phyloP scores from a whole-genome alignment of 2,113 vertebrate genomes.

The Strix aluco region DNA sequence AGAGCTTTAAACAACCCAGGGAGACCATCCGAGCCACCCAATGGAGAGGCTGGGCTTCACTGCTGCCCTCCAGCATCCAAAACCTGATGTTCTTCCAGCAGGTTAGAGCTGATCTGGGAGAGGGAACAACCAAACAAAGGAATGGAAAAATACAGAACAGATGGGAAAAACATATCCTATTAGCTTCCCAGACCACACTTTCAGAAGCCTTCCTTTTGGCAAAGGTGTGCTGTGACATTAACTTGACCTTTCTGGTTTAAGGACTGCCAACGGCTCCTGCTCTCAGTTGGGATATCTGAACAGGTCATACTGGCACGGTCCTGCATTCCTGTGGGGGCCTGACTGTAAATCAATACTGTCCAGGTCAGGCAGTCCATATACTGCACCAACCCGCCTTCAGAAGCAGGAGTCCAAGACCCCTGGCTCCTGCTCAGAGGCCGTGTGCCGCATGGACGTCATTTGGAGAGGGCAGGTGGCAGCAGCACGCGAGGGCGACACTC shows the following conservation, averaged over 20 bases:
- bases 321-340: neutral
- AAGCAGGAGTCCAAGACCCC: neutral
- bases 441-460: accelerated
- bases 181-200: neutral
- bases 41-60: neutral
- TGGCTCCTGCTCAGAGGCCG: neutral
- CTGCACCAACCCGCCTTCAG: neutral
- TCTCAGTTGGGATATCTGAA: neutral
- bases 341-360: slow-evolving; percentile 11
- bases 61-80: neutral
- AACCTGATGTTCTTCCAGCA: neutral
- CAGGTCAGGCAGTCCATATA: neutral
- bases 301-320: neutral
- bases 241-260: slow-evolving; percentile 8
- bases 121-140: neutral
- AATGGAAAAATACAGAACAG: slow-evolving; percentile 5
- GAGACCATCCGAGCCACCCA: neutral
- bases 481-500: accelerated
- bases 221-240: neutral
- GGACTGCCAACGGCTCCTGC: neutral
- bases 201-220: neutral
- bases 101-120: neutral
- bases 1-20: neutral
- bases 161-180: neutral
- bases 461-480: neutral